phyloP scores from a whole-genome alignment of 1,140 invertebrate genomes.

The Eumeta japonica region DNA sequence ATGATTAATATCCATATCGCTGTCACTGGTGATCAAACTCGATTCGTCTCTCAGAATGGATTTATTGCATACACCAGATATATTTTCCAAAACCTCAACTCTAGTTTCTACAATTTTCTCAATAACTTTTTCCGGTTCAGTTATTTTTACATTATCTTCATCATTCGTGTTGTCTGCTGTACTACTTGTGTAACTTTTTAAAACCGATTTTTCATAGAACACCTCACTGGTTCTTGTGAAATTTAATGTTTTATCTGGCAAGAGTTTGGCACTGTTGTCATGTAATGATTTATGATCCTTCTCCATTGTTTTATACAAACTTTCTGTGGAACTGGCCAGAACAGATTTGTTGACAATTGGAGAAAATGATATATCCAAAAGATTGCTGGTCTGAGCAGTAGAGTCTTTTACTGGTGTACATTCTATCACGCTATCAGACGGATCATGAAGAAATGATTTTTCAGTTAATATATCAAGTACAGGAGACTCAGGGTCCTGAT shows the following conservation, averaged over 20 bases:
- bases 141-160: no score
- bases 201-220: conserved; percentile 16
- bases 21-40: conserved; percentile 41
- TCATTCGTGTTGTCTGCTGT: neutral
- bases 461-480: conserved; percentile 7
- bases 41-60: conserved; percentile 30
- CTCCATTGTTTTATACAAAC: conserved; percentile 5
- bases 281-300: neutral
- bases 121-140: neutral
- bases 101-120: neutral
- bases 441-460: conserved; percentile 9
- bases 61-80: conserved; percentile 12
- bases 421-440: conserved; percentile 18
- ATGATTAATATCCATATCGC: conserved; percentile 38
- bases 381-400: conserved; percentile 18
- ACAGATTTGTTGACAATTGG: conserved; percentile 45
- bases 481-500: no score
- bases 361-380: conserved; percentile 41
- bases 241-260: no score
- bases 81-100: conserved; percentile 13
- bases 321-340: conserved; percentile 35
- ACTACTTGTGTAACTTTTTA: conserved; percentile 18
- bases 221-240: no score
- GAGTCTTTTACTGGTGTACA: conserved; percentile 47
- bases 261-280: neutral